Percentiles rank a stretch among this genome's conserved stretches.
phyloP scores from a whole-genome alignment of 2,888 invertebrate genomes.

The Lymantria monacha region DNA sequence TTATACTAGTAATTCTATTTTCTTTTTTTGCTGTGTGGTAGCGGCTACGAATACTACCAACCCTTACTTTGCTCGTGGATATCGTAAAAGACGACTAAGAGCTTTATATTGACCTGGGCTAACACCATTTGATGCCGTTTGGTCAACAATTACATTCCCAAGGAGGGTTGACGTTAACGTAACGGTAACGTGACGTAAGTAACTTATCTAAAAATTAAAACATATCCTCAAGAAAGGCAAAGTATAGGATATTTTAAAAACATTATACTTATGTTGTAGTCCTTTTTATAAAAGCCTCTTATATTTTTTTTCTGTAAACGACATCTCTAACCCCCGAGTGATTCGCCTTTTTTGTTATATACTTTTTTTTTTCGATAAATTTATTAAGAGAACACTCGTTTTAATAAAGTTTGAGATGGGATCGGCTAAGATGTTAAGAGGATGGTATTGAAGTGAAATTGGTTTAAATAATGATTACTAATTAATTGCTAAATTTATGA shows the following conservation, averaged over 20 bases:
- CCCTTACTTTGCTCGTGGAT: too few relatives aligned
- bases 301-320: slow-evolving; percentile 1
- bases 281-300: slow-evolving; percentile 8
- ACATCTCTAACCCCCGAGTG: neutral
- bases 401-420: slow-evolving; percentile 18
- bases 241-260: neutral
- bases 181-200: too few relatives aligned
- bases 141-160: too few relatives aligned
- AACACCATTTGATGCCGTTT: too few relatives aligned
- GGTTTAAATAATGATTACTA: neutral
- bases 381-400: slow-evolving; percentile 12
- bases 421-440: slow-evolving; percentile 2
- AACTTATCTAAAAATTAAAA: too few relatives aligned
- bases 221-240: too few relatives aligned
- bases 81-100: too few relatives aligned
- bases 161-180: too few relatives aligned
- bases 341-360: neutral
- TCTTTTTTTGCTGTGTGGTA: too few relatives aligned
- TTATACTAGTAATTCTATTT: too few relatives aligned
- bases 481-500: neutral
- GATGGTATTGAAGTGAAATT: neutral
- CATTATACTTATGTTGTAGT: neutral
- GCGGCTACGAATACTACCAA: too few relatives aligned
- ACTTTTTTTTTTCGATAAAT: slow-evolving; percentile 7
- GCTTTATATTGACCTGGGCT: too few relatives aligned